Base-by-base conservation (phyloP, 2,888 invertebrate genomes). In the Scaeva pyrastri region DNA sequence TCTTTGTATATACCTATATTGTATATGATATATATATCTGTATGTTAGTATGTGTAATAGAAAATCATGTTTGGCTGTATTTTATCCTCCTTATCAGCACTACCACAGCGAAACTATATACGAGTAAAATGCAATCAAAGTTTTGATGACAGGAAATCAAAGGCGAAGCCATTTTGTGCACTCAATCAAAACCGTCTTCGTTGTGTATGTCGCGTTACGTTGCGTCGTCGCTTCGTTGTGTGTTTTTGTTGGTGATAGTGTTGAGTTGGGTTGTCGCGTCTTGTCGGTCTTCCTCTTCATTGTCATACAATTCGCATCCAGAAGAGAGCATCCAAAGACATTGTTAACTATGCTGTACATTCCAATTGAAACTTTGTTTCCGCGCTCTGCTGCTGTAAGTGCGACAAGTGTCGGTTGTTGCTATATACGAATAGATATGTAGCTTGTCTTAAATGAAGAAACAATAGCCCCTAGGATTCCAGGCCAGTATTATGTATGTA, bases 81-180 rank as follows among this genome's bases (percentile, higher is more conserved):
- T 36, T 75, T 76, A 68, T 76, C 55, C 41, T 58, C 66, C 70
- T 71, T 76, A 76, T 77, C 62, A 76, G 31, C 68, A 39, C 31
- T 10, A 50, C 62, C 48, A 43, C 31, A 79, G 70, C 41, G 52
- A 21, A 75, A 66, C 75, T 75, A 45, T 66, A 48, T 48, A n/a
- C n/a, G n/a, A n/a, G n/a, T n/a, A 70, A 77, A 85, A 85, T 77
- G 85, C 76, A 85, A 85, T 85, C 85, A 77, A 85, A 85, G 73
- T 85, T 85, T 85, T 85, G 85, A 85, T 85, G 85, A 73, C 81
- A 77, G 81, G 85, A 85, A 85, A 85, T 85, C 81, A 85, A 85
- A 81, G 81, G 76, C 62, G 76, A 81, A 80, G 76, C 76, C 68
- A 81, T 85, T 73, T 81, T 85, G 85, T 73, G 81, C 85, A 81